Evolutionary conservation across 2,888 invertebrate species (phyloP).

Genomic region (Seira sanloemensis): DNA sequence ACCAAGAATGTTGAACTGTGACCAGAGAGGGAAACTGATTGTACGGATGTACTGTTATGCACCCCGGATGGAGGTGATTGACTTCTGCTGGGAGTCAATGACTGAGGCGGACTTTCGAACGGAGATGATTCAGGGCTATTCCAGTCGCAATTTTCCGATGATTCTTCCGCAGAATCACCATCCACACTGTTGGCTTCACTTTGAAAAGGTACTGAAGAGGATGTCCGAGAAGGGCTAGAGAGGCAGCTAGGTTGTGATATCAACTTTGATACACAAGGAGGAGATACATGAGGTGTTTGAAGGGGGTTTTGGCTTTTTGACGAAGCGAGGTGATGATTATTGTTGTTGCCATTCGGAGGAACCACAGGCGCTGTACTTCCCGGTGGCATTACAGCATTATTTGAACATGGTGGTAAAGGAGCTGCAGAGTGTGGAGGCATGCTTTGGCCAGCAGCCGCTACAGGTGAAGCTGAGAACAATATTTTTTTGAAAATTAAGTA

Average conservation of each 20-base stretch:
- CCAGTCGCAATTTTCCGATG: conserved; percentile 67
- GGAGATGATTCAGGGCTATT: conserved; percentile 83
- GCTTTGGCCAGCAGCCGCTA: conserved; percentile 38
- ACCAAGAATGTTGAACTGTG: conserved; percentile 55
- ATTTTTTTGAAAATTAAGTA: no score
- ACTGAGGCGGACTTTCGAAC: conserved; percentile 80
- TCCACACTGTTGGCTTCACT: conserved; percentile 69
- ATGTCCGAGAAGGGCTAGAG: conserved; percentile 58
- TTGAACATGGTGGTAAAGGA: conserved; percentile 25
- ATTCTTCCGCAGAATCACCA: conserved; percentile 68
- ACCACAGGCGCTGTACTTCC: neutral
- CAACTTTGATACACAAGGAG: conserved; percentile 50
- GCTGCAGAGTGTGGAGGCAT: conserved; percentile 31
- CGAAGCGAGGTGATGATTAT: conserved; percentile 22
- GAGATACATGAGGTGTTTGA: conserved; percentile 22
- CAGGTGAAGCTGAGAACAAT: conserved; percentile 39
- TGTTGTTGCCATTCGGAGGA: conserved; percentile 13
- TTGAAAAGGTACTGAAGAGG: conserved; percentile 64
- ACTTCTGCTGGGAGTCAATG: conserved; percentile 80
- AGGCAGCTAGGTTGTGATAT: conserved; percentile 64
- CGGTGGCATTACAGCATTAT: conserved; percentile 19
- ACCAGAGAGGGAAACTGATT: conserved; percentile 45
- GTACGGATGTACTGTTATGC: conserved; percentile 53
- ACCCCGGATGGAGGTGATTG: conserved; percentile 79
- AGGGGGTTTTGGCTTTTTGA: conserved; percentile 32